Base-by-base conservation (phyloP, 2,888 invertebrate genomes). In the Vesta saturnalis region DNA sequence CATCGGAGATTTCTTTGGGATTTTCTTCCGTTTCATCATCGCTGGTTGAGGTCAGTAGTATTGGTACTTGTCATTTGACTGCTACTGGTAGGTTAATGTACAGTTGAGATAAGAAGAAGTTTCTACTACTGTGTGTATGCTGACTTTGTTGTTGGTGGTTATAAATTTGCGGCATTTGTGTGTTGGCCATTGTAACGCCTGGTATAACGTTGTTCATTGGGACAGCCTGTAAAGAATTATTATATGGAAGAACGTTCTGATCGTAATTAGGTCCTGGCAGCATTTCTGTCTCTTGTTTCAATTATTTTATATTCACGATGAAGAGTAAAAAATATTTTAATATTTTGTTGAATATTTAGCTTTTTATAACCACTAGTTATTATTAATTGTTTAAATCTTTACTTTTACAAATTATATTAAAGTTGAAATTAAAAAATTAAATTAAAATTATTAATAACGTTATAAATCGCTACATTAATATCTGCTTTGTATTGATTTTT, bases 11-110 rank as follows among this genome's bases (percentile, higher is more conserved):
- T 46, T 46, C 46, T n/a, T 46, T 46, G 46, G 46, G 46, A 14
- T 46, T 46, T 46, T 46, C 46, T 46, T 46, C 46, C n/a, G 46
- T 5, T 46, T 46, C 46, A 46, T 46, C 46, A 22, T 35, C 59
- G n/a, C 16, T 35, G 46, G 8, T 46, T 14, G 46, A 46, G 46
- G 46, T 5, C 59, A 59, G 18, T 30, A 39, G 30, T 19, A 15
- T 21, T 59, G 46, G 4, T 59, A 14, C 8, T 15, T 15, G 22
- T 39, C 43, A 18, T 59, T 14, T 46, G 46, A n/a, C 15, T 46
- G 46, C n/a, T 46, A 14, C 46, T 46, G 30, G 30, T 30, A 10
- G 30, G 10, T 30, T 30, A 30, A 30, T 30, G 30, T 30, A 30
- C 30, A 6, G 6, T 30, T 30, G 30, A 5, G 30, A 10, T 30